Conservation (phyloP, 2,888 invertebrate species). For the Hyppa rectilinea region DNA sequence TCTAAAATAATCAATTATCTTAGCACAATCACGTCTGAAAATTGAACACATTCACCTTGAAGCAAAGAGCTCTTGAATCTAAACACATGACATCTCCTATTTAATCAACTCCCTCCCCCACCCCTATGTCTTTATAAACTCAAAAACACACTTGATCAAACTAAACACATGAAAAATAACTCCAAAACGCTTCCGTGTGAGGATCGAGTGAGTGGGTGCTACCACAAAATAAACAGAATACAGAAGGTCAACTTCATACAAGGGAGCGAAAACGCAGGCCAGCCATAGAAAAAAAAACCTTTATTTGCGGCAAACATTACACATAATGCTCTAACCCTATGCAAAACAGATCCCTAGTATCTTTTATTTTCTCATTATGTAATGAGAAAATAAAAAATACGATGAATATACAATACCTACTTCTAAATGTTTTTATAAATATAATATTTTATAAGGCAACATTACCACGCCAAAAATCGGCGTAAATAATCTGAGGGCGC, state of each 20-base stretch:
- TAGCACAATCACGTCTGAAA: neutral
- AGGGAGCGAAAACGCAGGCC: neutral
- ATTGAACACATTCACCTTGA: neutral
- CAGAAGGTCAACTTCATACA: neutral
- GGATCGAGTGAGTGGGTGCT: conserved; percentile 36
- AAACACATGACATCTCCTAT: conserved; percentile 25
- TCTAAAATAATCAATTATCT: neutral
- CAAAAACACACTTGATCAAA: conserved; percentile 54
- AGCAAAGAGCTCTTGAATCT: conserved; percentile 17
- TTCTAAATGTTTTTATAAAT: too few species aligned
- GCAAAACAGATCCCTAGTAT: too few species aligned
- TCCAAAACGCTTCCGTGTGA: conserved; percentile 38
- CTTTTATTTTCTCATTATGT: too few species aligned
- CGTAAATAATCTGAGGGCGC: too few species aligned
- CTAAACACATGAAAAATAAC: conserved; percentile 54
- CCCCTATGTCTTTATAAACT: conserved; percentile 38
- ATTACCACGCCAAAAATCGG: too few species aligned
- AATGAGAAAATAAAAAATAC: too few species aligned
- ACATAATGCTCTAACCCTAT: too few species aligned
- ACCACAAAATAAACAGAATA: neutral
- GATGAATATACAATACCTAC: too few species aligned
- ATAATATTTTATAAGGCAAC: too few species aligned
- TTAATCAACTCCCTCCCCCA: conserved; percentile 42
- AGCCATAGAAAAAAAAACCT: too few species aligned
- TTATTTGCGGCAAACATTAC: too few species aligned